These are phyloP conservation scores for Chionodraco myersi DNA, from an alignment of 2,113 vertebrate genomes.

Conservation along the genomic window DNA sequence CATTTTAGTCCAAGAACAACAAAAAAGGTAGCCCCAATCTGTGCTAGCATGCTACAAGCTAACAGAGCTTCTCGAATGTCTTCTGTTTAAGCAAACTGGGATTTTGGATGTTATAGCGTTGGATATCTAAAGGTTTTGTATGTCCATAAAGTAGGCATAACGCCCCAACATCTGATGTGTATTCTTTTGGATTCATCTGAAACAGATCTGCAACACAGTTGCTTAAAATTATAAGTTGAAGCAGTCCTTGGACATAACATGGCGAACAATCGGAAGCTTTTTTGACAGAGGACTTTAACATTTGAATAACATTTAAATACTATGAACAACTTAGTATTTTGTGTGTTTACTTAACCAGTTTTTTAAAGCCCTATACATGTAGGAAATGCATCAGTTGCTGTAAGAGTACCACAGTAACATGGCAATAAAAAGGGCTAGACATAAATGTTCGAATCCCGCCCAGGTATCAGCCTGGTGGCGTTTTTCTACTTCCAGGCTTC, in stretches of 20 bases:
- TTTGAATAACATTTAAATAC: neutral
- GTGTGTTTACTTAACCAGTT: constrained; percentile 3
- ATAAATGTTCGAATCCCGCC: neutral
- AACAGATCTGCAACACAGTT: no score
- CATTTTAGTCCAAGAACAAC: neutral
- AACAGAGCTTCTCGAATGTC: neutral
- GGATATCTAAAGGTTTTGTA: neutral
- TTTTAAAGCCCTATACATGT: neutral
- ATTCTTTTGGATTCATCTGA: neutral
- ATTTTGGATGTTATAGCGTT: neutral
- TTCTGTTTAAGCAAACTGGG: neutral
- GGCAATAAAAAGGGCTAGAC: neutral
- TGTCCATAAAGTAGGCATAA: neutral
- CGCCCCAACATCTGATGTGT: neutral
- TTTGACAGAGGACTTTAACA: neutral
- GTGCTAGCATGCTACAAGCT: neutral
- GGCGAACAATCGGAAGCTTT: neutral
- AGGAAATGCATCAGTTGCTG: neutral
- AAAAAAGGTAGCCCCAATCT: neutral
- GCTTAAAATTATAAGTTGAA: no score
- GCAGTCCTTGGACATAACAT: no score
- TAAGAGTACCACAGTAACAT: neutral
- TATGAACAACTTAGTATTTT: neutral
- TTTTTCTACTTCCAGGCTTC: neutral
- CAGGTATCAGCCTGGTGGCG: neutral